Conservation (phyloP, 1,140 invertebrate genomes). For the Papilio polytes region DNA sequence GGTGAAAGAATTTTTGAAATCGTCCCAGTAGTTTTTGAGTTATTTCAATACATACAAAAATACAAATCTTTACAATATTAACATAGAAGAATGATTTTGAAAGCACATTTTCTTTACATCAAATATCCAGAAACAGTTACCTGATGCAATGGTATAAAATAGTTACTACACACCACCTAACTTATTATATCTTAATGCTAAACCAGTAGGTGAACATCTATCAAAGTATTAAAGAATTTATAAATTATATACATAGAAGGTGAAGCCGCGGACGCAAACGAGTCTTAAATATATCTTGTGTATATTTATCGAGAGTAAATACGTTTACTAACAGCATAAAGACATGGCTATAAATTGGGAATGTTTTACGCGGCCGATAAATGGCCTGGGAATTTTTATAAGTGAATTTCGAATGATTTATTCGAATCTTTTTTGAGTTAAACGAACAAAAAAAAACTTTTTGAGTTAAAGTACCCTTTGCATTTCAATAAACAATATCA, state of each 20-base stretch:
- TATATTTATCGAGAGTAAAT: conserved; percentile 31
- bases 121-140: not conserved
- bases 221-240: conserved; percentile 4
- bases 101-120: not conserved
- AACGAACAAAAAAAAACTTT: too few species aligned
- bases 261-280: conserved; percentile 14
- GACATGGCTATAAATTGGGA: conserved; percentile 11
- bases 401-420: conserved; percentile 17
- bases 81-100: not conserved
- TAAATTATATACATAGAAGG: conserved; percentile 8
- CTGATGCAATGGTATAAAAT: not conserved
- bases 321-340: conserved; percentile 12
- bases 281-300: conserved; percentile 30
- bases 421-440: too few species aligned
- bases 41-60: too few species aligned
- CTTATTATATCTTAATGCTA: not conserved
- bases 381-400: conserved; percentile 21
- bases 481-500: too few species aligned
- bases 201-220: not conserved
- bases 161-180: not conserved
- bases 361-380: not conserved
- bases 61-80: too few species aligned
- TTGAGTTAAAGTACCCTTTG: too few species aligned
- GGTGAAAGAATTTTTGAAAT: too few species aligned
- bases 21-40: too few species aligned